Base-by-base conservation (phyloP, 2,797 vertebrate genomes). In the Cyclura pinguis region DNA sequence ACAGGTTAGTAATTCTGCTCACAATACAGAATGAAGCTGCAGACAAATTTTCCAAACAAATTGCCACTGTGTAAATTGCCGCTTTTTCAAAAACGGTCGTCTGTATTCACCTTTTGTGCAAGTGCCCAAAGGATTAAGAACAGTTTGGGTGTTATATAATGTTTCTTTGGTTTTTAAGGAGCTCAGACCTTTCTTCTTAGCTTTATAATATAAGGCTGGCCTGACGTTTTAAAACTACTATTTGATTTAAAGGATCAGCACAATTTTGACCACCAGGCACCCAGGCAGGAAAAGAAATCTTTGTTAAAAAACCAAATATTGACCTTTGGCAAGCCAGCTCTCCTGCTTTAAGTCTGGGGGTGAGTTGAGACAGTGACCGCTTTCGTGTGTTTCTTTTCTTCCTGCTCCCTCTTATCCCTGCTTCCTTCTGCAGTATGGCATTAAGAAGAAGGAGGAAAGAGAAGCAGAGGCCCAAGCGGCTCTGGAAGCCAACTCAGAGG, bases 391-490 rank as follows among this genome's bases (percentile, higher is more conserved):
- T 22, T n/a, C 16, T 86, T 22, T 47, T 84, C 27, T 62, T 24
- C 22, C 10, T 42, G 13, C 42, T 55, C 77, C 32, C n/a, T 20
- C 27, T 16, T 50, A 7, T 20, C 22, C 57, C 72, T 13, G 12
- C 12, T 20, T n/a, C 24, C 64, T 72, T 88, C 85, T 93, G 52
- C 96, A 98, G 98, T 98, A 98, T 6, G 98, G 98, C 57, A 98
- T 99, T 93, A 99, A 99, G 98, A 99, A 99, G 97, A 99, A 98
- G 97, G 99, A 99, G 95, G 99, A 99, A 96, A 98, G 98, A 18
- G 99, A 99, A 95, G 99, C 99, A 0, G 99, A 99, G 96, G 99
- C 98, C 4, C 98, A 99, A 76, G 99, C 99, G 0, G 98, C 99
- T 1, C 97, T 99, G 98, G 99, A 99, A 97, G 98, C 99, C 94